Evolutionary conservation across 2,888 invertebrate species (phyloP), one percentile per base, ranked within the genome.

Genomic region (Entomobrya multifasciata): DNA sequence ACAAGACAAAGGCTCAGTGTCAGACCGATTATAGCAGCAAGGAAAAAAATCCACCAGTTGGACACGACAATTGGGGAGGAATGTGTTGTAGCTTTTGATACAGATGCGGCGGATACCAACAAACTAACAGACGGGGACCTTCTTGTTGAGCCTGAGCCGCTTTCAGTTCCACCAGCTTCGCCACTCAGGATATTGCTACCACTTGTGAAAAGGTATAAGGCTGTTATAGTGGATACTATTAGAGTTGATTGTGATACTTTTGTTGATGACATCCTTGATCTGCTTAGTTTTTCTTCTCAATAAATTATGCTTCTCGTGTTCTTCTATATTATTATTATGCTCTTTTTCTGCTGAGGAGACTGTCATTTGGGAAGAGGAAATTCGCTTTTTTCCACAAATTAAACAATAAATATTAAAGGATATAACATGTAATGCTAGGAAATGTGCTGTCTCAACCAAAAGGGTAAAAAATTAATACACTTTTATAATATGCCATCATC

Each of bases 21-120:
- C 13, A 89, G 74, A 41, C 89, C 89, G 67, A 89, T 82, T 44
- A 89, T 55, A 20, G 89, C 89, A 52, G 89, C 89, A 62, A 88
- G 86, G 49, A 89, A 89, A 78, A 89, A 89, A 67, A 89, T 87
- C 89, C 89, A 89, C 77, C 88, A 87, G 82, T 88, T 88, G 70
- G 89, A 87, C 85, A 89, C 84, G 27, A 88, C 74, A 72, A 81
- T 88, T 47, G 80, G 79, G 10, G 88, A 78, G 60, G 81, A 70
- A 52, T 72, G 60, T 67, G 88, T 74, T 27, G 87, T 60, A 13
- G 76, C 52, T 62, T 80, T 67, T 41, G 82, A 81, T 17, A 77
- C 86, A 30, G 84, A 72, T 77, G 77, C 81, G 20, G 79, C 79
- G 20, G 72, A 70, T 22, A 57, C 74, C n/a, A 70, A 30, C 62